phyloP scores from a whole-genome alignment of 2,113 vertebrate genomes.

The Barnardius zonarius region DNA sequence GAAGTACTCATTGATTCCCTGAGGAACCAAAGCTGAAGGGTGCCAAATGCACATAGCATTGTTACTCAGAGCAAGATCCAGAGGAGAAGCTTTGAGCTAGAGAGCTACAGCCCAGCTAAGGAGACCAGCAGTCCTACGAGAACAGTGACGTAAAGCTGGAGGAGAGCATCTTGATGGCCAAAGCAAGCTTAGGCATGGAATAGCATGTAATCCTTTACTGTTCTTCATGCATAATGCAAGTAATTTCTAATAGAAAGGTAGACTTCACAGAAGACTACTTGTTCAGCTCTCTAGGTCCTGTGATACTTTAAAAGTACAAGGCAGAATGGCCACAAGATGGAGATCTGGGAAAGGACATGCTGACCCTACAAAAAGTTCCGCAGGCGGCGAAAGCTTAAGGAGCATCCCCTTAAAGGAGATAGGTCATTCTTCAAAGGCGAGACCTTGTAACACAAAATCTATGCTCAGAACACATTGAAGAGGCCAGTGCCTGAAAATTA shows the following conservation, averaged over 20 bases:
- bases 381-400: background rate
- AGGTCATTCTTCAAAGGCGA: background rate
- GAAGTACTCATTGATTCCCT: background rate
- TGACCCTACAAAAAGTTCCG: background rate
- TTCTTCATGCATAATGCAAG: background rate
- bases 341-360: constrained; percentile 31
- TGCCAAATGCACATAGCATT: background rate
- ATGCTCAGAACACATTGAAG: background rate
- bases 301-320: background rate
- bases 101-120: background rate
- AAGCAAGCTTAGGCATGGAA: background rate
- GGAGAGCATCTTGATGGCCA: background rate
- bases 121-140: background rate
- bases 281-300: background rate
- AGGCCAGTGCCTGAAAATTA: background rate
- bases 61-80: background rate
- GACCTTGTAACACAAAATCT: background rate
- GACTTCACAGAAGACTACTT: background rate
- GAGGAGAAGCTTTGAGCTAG: background rate
- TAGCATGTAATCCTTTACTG: background rate
- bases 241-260: background rate
- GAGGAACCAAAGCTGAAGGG: background rate
- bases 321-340: constrained; percentile 47
- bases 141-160: background rate
- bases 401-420: background rate